Percentiles rank a stretch among this genome's conserved stretches.
These are phyloP conservation scores for Orchestia grillus DNA, from an alignment of 1,140 invertebrate species.

Conservation along the genomic window DNA sequence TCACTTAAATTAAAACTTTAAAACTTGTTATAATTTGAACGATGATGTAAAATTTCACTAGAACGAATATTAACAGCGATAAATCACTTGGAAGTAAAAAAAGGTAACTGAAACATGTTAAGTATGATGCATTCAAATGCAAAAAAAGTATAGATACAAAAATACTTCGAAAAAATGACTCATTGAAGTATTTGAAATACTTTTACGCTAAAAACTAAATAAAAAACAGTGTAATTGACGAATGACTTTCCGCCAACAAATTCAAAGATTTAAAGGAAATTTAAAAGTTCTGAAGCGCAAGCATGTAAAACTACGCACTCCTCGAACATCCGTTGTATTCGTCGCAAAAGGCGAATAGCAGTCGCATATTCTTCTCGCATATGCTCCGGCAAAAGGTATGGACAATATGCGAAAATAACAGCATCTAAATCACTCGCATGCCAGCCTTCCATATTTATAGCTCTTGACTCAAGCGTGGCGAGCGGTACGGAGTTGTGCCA, in stretches of 20 bases:
- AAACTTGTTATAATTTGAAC: background rate
- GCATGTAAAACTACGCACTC: background rate
- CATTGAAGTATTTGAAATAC: background rate
- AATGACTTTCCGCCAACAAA: background rate
- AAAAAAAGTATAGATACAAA: background rate
- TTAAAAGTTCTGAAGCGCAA: background rate
- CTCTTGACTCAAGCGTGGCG: background rate
- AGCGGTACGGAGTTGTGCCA: background rate
- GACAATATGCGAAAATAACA: constrained; percentile 9
- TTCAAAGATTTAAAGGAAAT: background rate
- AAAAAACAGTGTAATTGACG: background rate
- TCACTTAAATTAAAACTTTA: background rate
- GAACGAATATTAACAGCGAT: background rate
- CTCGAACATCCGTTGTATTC: background rate
- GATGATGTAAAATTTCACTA: background rate
- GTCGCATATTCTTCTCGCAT: background rate
- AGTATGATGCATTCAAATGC: background rate
- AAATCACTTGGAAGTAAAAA: background rate
- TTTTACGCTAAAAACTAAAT: background rate
- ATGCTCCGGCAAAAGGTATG: background rate
- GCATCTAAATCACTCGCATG: constrained; percentile 7
- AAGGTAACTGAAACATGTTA: background rate
- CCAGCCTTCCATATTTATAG: background rate
- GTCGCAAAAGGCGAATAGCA: background rate
- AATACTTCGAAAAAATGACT: background rate